Evolutionary conservation across 2,888 invertebrate species (phyloP).

Genomic region (Melanostoma scalare): DNA sequence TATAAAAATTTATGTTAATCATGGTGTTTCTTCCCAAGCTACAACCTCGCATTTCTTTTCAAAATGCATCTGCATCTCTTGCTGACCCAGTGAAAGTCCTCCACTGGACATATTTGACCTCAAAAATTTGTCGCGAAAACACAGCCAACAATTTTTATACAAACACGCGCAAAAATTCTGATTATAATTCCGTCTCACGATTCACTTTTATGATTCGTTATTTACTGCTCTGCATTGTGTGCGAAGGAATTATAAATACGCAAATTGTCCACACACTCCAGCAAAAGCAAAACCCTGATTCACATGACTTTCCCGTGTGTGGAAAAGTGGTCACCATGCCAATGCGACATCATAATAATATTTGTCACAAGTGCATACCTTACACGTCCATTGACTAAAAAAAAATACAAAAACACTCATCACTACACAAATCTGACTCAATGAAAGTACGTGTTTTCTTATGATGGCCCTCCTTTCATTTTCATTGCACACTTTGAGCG

Average conservation of each 20-base stretch:
- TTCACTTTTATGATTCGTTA: conserved; percentile 66
- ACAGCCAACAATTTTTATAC: conserved; percentile 13
- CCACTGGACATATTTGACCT: conserved; percentile 51
- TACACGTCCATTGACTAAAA: conserved; percentile 25
- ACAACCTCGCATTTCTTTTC: conserved; percentile 12
- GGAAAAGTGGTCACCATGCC: conserved; percentile 51
- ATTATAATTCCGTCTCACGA: conserved; percentile 67
- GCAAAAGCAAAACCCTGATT: conserved; percentile 40
- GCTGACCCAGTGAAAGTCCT: conserved; percentile 59
- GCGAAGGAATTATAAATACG: conserved; percentile 20
- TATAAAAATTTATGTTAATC: background rate
- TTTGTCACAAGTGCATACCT: conserved; percentile 56
- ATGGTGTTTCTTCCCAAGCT: background rate
- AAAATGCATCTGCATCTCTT: conserved; percentile 38
- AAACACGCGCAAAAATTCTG: conserved; percentile 28
- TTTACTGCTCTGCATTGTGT: conserved; percentile 63
- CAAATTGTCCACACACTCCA: conserved; percentile 32
- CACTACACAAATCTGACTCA: background rate
- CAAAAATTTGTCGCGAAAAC: conserved; percentile 45
- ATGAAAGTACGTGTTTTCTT: background rate
- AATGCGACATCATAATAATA: conserved; percentile 55
- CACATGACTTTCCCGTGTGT: conserved; percentile 64
- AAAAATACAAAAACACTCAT: background rate
- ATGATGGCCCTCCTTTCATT: conserved; percentile 56
- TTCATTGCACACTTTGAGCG: conserved; percentile 47